Conservation (phyloP, 2,113 vertebrate genomes). For the Epinephelus lanceolatus region DNA sequence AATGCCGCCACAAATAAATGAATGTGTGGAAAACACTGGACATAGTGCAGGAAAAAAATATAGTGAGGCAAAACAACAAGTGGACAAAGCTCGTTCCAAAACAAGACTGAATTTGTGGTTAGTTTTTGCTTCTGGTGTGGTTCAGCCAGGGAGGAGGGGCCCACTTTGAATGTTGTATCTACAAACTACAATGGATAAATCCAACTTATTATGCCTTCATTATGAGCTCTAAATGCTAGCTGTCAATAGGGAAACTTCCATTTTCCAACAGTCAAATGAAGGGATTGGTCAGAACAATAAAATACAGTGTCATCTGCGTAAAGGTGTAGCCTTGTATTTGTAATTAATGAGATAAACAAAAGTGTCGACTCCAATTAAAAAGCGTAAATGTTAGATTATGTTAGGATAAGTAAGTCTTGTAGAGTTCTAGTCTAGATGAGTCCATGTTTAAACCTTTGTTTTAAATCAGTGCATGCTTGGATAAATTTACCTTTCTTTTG, state of each 20-base stretch:
- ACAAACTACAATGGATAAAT: too few species aligned
- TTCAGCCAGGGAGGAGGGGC: too few species aligned
- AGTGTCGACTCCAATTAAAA: background rate
- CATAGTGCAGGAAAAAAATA: too few species aligned
- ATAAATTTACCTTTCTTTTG: background rate
- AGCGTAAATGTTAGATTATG: background rate
- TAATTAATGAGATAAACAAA: background rate
- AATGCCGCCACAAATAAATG: too few species aligned
- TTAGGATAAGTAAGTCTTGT: background rate
- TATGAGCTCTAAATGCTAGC: background rate
- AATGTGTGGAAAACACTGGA: too few species aligned
- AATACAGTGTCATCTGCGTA: background rate
- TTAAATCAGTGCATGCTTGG: background rate
- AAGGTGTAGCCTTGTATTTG: background rate
- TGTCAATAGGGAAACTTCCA: too few species aligned
- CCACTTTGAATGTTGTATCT: too few species aligned
- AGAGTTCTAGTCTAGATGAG: background rate
- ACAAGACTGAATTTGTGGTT: too few species aligned
- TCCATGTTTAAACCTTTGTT: background rate
- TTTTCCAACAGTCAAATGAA: background rate
- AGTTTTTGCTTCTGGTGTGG: too few species aligned
- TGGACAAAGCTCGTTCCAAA: too few species aligned
- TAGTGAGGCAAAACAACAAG: too few species aligned
- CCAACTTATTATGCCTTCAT: too few species aligned
- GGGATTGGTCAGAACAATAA: background rate